Evolutionary conservation across 2,113 vertebrate genomes (phyloP).

Genomic region (Silurus asotus): DNA sequence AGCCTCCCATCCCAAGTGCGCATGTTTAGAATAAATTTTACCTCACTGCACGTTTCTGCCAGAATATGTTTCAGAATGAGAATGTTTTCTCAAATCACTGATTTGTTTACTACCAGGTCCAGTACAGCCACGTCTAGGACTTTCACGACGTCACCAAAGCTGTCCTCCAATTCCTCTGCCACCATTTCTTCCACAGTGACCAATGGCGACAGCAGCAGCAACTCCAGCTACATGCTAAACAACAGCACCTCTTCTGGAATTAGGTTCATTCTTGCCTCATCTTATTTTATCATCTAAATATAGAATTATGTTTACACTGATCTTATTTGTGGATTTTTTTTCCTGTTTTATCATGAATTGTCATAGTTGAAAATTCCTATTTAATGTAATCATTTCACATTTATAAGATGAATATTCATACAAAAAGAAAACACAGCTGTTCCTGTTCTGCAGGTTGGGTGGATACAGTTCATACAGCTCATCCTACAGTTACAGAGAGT

Average conservation of each 20-base stretch:
- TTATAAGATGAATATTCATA: background rate
- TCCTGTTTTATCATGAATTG: background rate
- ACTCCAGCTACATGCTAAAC: conserved; percentile 82
- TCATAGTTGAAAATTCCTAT: background rate
- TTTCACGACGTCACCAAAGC: conserved; percentile 93
- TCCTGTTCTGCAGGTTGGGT: conserved; percentile 71
- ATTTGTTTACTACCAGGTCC: conserved; percentile 76
- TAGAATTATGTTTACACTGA: background rate
- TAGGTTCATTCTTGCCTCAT: conserved; percentile 61
- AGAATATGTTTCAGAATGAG: background rate
- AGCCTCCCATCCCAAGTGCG: conserved; percentile 83
- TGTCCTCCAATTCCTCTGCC: conserved; percentile 85
- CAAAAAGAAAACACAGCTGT: background rate
- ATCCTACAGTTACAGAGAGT: conserved; percentile 89
- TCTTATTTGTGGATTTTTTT: background rate
- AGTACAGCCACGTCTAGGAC: conserved; percentile 88
- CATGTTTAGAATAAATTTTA: background rate
- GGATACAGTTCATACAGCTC: conserved; percentile 84
- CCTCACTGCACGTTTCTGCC: background rate
- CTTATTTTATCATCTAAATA: background rate
- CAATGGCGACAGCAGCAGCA: conserved; percentile 88
- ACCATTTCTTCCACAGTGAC: conserved; percentile 86
- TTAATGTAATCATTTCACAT: too few relatives aligned
- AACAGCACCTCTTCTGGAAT: conserved; percentile 83
- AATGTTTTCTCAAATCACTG: background rate